Base-by-base conservation (phyloP, 1,140 invertebrate species). In the Caenorhabditis inopinata region DNA sequence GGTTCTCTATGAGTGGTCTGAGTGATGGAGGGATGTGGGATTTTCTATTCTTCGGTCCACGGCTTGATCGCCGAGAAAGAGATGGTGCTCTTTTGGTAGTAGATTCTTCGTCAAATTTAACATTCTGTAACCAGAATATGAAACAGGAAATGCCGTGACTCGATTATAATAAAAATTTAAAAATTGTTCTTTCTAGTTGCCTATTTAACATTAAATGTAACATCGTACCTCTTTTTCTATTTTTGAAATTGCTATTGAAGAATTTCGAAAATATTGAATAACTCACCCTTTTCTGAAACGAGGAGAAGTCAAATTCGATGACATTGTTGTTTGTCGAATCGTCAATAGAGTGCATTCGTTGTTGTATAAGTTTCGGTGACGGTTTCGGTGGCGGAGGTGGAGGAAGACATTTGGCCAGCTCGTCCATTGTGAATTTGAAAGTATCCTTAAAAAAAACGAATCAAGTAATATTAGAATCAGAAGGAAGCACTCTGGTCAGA, bases 381-480 rank as follows among this genome's bases (percentile, higher is more conserved):
- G 47, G 74, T 49, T 75, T 49, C 38, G 58, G 58, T 23, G 62
- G 58, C 48, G 79, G 68, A 16, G 68, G 46, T 9, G 73, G 21
- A 5, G 79, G 79, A 32, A 80, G 25, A 38, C 79, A 80, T 74
- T 74, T 74, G 35, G 79, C 73, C 12, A 80, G 42, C 47, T 80
- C 79, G 38, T 73, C 68, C 79, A 80, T 80, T 14, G 51, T 74
- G 74, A 80, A 80, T 47, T 74, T 73, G 47, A 74, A 80, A 46
- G 51, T 46, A 47, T 78, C 76, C 76, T 78, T 45, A 18, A 77
- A 77, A 51, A 77, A 47, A 74, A 38, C 12, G 5, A 14, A 46
- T 27, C 14, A 78, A 58, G 38, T 51, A 45, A 29, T 32, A 62
- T 25, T 45, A 62, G 38, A 51, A 77, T 23, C 25, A 58, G 45